Evolutionary conservation across 2,113 vertebrate genomes (phyloP).

Genomic region (Smithornis capensis): DNA sequence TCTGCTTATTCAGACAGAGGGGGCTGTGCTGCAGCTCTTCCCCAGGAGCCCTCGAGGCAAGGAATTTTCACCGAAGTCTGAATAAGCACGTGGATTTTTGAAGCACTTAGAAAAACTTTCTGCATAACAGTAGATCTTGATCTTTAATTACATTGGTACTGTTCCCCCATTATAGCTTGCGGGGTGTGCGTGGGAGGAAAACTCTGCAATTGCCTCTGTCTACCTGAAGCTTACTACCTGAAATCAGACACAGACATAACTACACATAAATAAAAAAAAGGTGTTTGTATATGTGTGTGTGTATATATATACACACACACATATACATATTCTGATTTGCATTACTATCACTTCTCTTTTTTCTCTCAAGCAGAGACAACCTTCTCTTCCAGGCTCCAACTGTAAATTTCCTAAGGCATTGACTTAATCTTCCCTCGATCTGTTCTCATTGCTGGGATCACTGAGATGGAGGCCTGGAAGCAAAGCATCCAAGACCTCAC

Average conservation of each 20-base stretch:
- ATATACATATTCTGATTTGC: neutral
- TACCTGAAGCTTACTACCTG: neutral
- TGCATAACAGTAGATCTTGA: neutral
- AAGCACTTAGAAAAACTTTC: neutral
- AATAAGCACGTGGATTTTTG: neutral
- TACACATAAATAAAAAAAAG: neutral
- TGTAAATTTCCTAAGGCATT: slow-evolving; percentile 14
- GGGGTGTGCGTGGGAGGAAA: neutral
- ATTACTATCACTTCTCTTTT: neutral
- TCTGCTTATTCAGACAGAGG: neutral
- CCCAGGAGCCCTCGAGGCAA: neutral
- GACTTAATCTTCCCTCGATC: neutral
- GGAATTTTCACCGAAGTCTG: slow-evolving; percentile 11
- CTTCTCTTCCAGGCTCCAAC: neutral
- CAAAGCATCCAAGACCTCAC: slow-evolving; percentile 2
- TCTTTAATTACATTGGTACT: neutral
- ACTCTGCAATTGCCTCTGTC: neutral
- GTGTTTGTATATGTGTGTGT: neutral
- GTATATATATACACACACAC: accelerated
- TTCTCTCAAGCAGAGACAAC: neutral
- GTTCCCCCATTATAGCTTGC: neutral
- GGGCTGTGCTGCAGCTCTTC: neutral
- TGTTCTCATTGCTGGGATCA: neutral
- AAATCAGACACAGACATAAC: neutral
- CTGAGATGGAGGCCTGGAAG: neutral